phyloP scores from a whole-genome alignment of 2,113 vertebrate species.

The Cyprinodon tularosa region DNA sequence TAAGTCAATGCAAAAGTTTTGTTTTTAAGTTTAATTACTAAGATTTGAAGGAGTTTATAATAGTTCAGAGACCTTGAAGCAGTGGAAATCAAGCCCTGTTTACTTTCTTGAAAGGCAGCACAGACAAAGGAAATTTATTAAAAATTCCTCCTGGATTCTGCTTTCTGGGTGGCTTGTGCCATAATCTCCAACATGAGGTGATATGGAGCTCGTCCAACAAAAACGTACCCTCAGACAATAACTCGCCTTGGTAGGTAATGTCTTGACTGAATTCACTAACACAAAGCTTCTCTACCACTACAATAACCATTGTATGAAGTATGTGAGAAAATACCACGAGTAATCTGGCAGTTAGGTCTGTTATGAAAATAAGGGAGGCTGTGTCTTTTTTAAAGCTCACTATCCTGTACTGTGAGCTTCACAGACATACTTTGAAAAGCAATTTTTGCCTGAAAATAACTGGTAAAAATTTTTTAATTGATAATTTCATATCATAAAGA shows the following conservation, averaged over 20 bases:
- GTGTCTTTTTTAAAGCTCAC: constrained; percentile 31
- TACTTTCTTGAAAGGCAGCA: constrained; percentile 11
- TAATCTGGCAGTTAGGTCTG: constrained; percentile 33
- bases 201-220: constrained; percentile 68
- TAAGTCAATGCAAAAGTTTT: too few relatives aligned
- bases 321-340: constrained; percentile 31
- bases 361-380: constrained; percentile 19
- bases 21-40: not conserved
- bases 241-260: constrained; percentile 58
- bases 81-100: not conserved
- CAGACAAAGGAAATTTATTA: constrained; percentile 67
- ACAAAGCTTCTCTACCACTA: constrained; percentile 35
- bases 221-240: constrained; percentile 70
- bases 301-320: constrained; percentile 27
- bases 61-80: not conserved
- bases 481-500: constrained; percentile 35
- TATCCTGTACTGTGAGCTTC: constrained; percentile 19
- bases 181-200: constrained; percentile 76
- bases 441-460: constrained; percentile 27
- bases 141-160: constrained; percentile 70
- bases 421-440: constrained; percentile 35
- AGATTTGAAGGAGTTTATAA: not conserved
- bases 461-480: constrained; percentile 29
- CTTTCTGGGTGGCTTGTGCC: constrained; percentile 74
- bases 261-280: constrained; percentile 47